Evolutionary conservation across 2,797 vertebrate genomes (phyloP), one percentile per base, ranked within the genome.

Genomic region (Protosalanx chinensis): DNA sequence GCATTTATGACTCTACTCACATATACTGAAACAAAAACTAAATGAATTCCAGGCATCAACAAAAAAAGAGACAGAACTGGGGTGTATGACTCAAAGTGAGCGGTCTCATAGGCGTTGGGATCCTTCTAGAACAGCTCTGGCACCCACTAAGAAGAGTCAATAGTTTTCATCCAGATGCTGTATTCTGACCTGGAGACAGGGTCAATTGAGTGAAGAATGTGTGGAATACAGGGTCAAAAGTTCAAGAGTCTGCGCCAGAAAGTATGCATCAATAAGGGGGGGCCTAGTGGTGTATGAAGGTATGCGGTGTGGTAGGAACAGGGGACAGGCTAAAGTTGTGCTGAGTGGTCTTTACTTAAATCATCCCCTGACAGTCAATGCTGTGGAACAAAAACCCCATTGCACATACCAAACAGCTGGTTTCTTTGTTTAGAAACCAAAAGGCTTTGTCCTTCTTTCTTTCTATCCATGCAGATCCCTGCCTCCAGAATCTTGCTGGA

Each of bases 391-490:
- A 27, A 63, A 56, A 37, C 18, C 51, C 10, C 12, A 61, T 69
- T 46, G 53, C 57, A 27, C n/a, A 23, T 27, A 30, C 35, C 12
- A 13, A 63, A 72, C 68, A 67, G 29, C 68, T 61, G 35, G 33
- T 35, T 30, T 67, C 61, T 30, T 56, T 37, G 32, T 18, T n/a
- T n/a, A 46, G 27, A 49, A 64, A 35, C 49, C 70, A 71, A 71
- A 71, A 61, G 27, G 0, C 15, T n/a, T 59, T 58, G 18, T 23
- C 7, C 8, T n/a, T 60, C 41, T 49, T 23, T 62, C 0, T 56
- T 27, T 27, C 23, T 27, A 1, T 58, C 46, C 16, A 60, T 20
- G 4, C 15, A 35, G 53, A 1, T 51, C 18, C 12, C 29, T 56
- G 41, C 18, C 53, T 61, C 18, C 15, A 49, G 59, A n/a, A 15